Conservation (phyloP, 2,113 vertebrate genomes). For the Notarius quadriscutis region DNA sequence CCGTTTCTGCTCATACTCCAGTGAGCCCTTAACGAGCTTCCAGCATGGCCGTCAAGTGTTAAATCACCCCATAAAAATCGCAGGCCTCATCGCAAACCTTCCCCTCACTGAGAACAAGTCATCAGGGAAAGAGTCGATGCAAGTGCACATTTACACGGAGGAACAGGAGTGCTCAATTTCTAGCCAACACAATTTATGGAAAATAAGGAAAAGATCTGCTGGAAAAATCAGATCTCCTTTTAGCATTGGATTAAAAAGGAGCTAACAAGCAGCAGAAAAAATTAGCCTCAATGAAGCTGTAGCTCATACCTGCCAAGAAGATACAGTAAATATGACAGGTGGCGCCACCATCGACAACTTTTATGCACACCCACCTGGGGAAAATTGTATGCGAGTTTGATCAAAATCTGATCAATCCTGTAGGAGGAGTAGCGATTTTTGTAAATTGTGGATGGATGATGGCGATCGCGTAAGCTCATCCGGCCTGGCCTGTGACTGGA, state of each 20-base stretch:
- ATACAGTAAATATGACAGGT: no score
- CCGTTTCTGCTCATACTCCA: conserved; percentile 5
- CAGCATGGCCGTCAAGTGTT: conserved; percentile 36
- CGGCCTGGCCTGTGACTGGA: no score
- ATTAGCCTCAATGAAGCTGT: no score
- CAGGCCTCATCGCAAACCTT: conserved; percentile 30
- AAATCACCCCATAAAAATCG: conserved; percentile 47
- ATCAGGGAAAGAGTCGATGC: background rate
- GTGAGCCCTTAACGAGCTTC: conserved; percentile 43
- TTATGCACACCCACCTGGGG: no score
- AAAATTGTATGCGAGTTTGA: no score
- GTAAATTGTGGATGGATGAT: no score
- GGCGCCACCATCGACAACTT: no score
- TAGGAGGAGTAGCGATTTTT: no score
- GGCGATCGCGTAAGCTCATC: no score
- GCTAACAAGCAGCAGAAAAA: background rate
- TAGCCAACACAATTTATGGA: background rate
- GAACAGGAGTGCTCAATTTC: background rate
- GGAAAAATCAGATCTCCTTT: background rate
- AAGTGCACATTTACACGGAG: conserved; percentile 11
- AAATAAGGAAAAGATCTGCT: background rate
- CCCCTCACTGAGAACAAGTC: background rate
- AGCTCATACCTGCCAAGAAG: no score
- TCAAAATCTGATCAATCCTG: no score
- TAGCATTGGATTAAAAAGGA: background rate